These are phyloP conservation scores for Cotesia typhae DNA, from an alignment of 1,140 invertebrate species.

Conservation along the genomic window DNA sequence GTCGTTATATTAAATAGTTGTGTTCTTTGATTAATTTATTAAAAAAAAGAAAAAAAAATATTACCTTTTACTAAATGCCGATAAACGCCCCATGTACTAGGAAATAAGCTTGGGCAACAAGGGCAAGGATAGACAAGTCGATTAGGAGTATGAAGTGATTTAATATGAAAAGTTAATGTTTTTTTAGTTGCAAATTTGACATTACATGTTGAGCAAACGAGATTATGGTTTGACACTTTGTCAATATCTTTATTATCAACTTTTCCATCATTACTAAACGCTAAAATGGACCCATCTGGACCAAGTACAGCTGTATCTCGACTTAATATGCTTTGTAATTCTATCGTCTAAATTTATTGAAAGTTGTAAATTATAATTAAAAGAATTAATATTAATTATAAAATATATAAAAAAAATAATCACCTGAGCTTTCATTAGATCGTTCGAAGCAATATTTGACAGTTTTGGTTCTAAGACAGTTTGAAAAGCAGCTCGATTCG, in stretches of 20 bases:
- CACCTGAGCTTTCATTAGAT: constrained; percentile 65
- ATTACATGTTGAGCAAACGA: constrained; percentile 65
- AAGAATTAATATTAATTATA: constrained; percentile 18
- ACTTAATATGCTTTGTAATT: constrained; percentile 66
- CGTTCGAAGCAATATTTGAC: constrained; percentile 44
- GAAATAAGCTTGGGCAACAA: constrained; percentile 74
- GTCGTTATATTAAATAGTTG: not conserved
- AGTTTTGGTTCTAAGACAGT: constrained; percentile 46
- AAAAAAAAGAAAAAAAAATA: constrained; percentile 1
- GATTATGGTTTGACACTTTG: constrained; percentile 28
- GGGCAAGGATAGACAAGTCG: constrained; percentile 74
- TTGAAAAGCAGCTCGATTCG: constrained; percentile 66
- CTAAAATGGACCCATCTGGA: constrained; percentile 69
- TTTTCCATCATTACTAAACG: constrained; percentile 35
- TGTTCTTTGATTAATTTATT: not conserved
- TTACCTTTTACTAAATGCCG: constrained; percentile 75
- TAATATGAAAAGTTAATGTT: constrained; percentile 74
- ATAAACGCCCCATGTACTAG: constrained; percentile 76
- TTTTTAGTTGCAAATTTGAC: constrained; percentile 75
- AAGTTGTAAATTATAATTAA: not conserved
- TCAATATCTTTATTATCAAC: constrained; percentile 17
- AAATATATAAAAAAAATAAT: constrained; percentile 33
- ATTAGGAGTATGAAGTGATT: constrained; percentile 73
- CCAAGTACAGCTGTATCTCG: constrained; percentile 68
- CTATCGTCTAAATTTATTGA: constrained; percentile 62